Evolutionary conservation across 2,797 vertebrate species (phyloP).

Genomic region (Tenualosa thibaudeaui): DNA sequence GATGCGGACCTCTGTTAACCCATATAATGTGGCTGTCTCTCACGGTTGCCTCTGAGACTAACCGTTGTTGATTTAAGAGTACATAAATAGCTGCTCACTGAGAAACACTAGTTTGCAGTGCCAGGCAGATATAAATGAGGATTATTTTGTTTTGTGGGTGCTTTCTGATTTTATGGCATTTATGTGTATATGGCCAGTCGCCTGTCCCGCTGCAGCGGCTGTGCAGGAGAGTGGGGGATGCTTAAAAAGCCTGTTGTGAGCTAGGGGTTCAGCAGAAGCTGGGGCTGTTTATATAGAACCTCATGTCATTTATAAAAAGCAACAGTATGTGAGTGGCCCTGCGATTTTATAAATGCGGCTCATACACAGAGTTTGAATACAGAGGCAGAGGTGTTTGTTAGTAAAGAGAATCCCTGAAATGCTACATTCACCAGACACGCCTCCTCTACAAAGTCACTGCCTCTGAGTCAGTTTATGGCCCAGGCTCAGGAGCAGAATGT

Average conservation of each 20-base stretch:
- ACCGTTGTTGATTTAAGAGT: conserved; percentile 53
- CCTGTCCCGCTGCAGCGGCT: conserved; percentile 32
- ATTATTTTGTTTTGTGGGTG: conserved; percentile 51
- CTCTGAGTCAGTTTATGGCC: neutral
- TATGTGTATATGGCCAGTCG: conserved; percentile 40
- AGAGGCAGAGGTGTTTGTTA: conserved; percentile 16
- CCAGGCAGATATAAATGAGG: conserved; percentile 49
- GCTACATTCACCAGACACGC: conserved; percentile 20
- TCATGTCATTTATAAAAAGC: conserved; percentile 44
- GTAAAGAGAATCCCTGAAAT: conserved; percentile 20
- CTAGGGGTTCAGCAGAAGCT: conserved; percentile 31
- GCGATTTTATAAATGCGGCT: conserved; percentile 37
- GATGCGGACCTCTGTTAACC: conserved; percentile 45
- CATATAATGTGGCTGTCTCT: conserved; percentile 42
- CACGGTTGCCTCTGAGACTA: conserved; percentile 46
- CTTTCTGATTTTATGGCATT: conserved; percentile 43
- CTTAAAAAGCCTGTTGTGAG: conserved; percentile 39
- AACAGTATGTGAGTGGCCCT: conserved; percentile 24
- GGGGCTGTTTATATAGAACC: conserved; percentile 35
- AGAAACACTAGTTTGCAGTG: conserved; percentile 47
- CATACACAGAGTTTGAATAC: conserved; percentile 27
- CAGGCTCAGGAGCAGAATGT: neutral
- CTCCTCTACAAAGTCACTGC: neutral
- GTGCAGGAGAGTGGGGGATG: conserved; percentile 21
- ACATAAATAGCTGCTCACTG: conserved; percentile 50